Conservation (phyloP, 2,888 invertebrate genomes). For the Notodonta ziczac region DNA sequence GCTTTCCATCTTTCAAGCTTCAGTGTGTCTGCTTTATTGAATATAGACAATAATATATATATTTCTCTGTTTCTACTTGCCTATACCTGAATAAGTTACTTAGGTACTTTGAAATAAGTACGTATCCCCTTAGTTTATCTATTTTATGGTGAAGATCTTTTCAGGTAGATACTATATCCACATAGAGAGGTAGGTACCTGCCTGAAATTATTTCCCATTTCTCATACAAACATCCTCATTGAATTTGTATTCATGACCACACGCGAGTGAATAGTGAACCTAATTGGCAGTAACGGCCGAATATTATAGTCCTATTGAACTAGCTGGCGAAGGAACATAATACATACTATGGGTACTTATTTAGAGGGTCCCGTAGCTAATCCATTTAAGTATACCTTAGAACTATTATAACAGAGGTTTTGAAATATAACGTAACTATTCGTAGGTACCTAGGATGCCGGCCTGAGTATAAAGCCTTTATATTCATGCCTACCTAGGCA, state of each 20-base stretch:
- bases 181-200: background rate
- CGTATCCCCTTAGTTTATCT: background rate
- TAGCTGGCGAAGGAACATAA: conserved; percentile 18
- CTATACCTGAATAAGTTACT: no score
- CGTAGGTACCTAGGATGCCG: no score
- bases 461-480: no score
- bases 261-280: conserved; percentile 40
- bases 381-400: background rate
- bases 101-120: no score
- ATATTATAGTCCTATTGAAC: conserved; percentile 17
- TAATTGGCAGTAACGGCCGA: conserved; percentile 55
- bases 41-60: no score
- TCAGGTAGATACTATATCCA: background rate
- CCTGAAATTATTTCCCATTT: background rate
- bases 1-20: no score
- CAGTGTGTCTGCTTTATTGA: no score
- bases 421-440: no score
- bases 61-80: no score
- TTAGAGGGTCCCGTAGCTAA: conserved; percentile 26
- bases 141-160: background rate
- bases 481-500: no score
- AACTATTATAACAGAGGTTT: no score
- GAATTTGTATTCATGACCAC: conserved; percentile 57
- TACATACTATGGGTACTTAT: background rate
- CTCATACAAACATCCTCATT: conserved; percentile 35